Evolutionary conservation across 2,113 vertebrate genomes (phyloP).

Genomic region (Sander lucioperca): DNA sequence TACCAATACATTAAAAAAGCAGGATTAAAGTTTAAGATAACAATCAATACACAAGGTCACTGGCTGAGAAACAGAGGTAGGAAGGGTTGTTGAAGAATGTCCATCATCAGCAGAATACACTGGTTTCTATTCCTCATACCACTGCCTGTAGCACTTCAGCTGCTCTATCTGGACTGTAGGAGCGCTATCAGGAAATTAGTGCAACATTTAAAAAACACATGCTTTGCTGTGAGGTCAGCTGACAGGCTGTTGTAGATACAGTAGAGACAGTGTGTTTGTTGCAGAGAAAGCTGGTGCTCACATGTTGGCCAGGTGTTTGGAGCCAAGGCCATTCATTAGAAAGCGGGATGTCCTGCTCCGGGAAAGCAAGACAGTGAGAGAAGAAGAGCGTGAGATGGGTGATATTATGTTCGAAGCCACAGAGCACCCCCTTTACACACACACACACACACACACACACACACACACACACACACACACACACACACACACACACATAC

Average conservation of each 20-base stretch:
- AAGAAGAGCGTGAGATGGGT: constrained; percentile 6
- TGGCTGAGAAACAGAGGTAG: constrained; percentile 5
- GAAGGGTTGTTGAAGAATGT: constrained; percentile 9
- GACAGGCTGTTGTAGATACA: constrained; percentile 6
- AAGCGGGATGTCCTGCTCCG: neutral
- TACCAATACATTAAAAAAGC: neutral
- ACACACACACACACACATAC: neutral
- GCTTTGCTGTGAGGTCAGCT: constrained; percentile 12
- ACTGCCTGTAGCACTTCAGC: constrained; percentile 5
- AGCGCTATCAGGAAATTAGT: constrained; percentile 17
- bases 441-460: neutral
- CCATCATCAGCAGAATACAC: constrained; percentile 32
- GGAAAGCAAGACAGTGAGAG: neutral
- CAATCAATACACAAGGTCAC: neutral
- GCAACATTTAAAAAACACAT: constrained; percentile 1
- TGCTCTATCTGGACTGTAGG: constrained; percentile 21
- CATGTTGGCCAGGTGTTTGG: constrained; percentile 20
- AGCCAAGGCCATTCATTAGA: constrained; percentile 39
- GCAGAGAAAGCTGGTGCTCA: constrained; percentile 4
- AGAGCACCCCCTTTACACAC: constrained; percentile 1
- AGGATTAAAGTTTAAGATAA: neutral
- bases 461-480: neutral
- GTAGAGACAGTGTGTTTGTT: constrained; percentile 14
- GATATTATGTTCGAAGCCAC: constrained; percentile 11
- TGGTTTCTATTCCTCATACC: constrained; percentile 25